Conservation (phyloP, 2,113 vertebrate species). For the Meriones unguiculatus region DNA sequence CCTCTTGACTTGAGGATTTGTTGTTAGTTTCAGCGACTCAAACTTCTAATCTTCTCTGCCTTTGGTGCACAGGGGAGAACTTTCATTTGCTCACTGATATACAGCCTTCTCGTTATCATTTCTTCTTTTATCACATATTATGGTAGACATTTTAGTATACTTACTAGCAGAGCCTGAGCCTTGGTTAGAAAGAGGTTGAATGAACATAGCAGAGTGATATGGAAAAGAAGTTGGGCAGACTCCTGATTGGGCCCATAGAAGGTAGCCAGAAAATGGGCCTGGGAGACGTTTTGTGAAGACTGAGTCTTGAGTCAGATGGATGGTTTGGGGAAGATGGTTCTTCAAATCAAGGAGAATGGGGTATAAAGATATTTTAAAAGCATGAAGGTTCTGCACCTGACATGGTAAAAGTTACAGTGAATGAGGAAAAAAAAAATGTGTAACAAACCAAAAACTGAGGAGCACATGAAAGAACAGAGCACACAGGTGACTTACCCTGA, state of each 20-base stretch:
- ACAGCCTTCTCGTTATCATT: not conserved
- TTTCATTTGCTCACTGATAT: not conserved
- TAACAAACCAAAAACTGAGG: not conserved
- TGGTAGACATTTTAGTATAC: not conserved
- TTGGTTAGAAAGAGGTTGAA: not conserved
- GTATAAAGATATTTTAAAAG: not conserved
- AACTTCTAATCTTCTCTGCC: not conserved
- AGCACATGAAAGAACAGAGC: not conserved
- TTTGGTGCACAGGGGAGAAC: not conserved
- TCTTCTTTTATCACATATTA: not conserved
- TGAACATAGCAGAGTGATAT: not conserved
- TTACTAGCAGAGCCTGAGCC: not conserved
- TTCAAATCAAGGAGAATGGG: not conserved
- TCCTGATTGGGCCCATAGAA: not conserved
- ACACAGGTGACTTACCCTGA: not conserved
- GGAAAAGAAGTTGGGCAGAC: not conserved
- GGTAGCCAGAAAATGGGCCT: not conserved
- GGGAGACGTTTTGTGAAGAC: not conserved
- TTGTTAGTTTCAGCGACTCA: not conserved
- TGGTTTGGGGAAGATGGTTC: not conserved
- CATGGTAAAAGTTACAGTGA: fast-evolving
- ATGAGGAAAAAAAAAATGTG: fast-evolving
- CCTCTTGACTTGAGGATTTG: not conserved
- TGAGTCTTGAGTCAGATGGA: not conserved
- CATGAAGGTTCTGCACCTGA: fast-evolving